Evolutionary conservation across 1,140 invertebrate species (phyloP).

Genomic region (Probaryconus sp.): DNA sequence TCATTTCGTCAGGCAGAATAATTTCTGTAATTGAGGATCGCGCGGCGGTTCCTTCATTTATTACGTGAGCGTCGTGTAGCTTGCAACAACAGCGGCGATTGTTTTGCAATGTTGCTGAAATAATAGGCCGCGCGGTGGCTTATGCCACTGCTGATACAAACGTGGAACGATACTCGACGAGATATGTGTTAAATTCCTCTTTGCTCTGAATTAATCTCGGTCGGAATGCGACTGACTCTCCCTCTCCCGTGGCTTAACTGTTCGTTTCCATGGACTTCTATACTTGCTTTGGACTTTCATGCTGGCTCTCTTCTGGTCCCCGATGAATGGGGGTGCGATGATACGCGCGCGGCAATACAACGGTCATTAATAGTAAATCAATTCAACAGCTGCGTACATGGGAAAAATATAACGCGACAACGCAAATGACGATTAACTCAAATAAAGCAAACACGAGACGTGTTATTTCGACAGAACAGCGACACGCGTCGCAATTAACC

Average conservation of each 20-base stretch:
- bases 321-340: slow-evolving; percentile 43
- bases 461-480: slow-evolving; percentile 34
- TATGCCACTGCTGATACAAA: slow-evolving; percentile 20
- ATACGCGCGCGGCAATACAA: slow-evolving; percentile 30
- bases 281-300: slow-evolving; percentile 14
- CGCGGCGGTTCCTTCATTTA: slow-evolving; percentile 47
- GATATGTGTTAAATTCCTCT: slow-evolving; percentile 75
- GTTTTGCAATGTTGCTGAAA: slow-evolving; percentile 62
- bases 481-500: too few relatives aligned
- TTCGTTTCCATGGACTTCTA: slow-evolving; percentile 39
- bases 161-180: slow-evolving; percentile 56
- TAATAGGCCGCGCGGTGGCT: slow-evolving; percentile 43
- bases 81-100: slow-evolving; percentile 41
- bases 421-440: slow-evolving; percentile 51
- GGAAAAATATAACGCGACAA: slow-evolving; percentile 42
- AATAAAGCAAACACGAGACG: slow-evolving; percentile 43
- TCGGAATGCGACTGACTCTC: slow-evolving; percentile 74
- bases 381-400: slow-evolving; percentile 44
- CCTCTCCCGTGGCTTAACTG: slow-evolving; percentile 55
- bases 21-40: slow-evolving; percentile 56
- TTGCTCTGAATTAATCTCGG: slow-evolving; percentile 75
- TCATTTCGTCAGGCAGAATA: slow-evolving; percentile 51
- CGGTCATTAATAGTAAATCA: slow-evolving; percentile 59
- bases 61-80: slow-evolving; percentile 46
- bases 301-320: slow-evolving; percentile 30